A percentile compares a stretch with the other conserved stretches of the same genome.
phyloP scores from a whole-genome alignment of 2,113 vertebrate genomes.

The Thunnus thynnus region DNA sequence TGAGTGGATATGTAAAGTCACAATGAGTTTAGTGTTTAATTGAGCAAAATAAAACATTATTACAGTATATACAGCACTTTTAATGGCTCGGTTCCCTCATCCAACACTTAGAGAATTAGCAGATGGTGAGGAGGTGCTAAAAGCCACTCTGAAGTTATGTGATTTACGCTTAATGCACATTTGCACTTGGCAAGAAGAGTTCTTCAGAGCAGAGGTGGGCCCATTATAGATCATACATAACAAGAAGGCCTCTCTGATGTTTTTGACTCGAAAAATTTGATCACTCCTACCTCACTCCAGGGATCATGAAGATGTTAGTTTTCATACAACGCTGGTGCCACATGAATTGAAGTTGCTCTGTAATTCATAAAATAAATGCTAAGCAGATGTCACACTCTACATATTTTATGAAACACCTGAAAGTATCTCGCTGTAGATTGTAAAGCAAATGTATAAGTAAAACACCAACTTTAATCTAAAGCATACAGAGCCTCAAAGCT shows the following conservation, averaged over 20 bases:
- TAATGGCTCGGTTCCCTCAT: constrained; percentile 51
- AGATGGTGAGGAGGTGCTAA: constrained; percentile 58
- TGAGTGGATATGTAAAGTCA: constrained; percentile 9
- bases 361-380: constrained; percentile 20
- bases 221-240: constrained; percentile 60
- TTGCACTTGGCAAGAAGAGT: constrained; percentile 62
- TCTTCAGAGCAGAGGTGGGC: constrained; percentile 61
- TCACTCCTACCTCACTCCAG: not conserved
- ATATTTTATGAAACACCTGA: not conserved
- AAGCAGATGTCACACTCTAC: constrained; percentile 13
- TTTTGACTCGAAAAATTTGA: constrained; percentile 48
- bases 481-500: constrained; percentile 8
- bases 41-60: constrained; percentile 58
- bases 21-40: constrained; percentile 59
- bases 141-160: constrained; percentile 53
- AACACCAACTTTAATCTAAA: constrained; percentile 34
- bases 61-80: constrained; percentile 44
- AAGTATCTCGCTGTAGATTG: not conserved
- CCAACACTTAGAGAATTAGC: constrained; percentile 69
- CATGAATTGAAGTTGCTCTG: constrained; percentile 2
- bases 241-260: constrained; percentile 26
- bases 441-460: constrained; percentile 6
- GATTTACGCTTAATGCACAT: constrained; percentile 65
- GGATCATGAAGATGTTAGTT: not conserved
- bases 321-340: not conserved